phyloP scores from a whole-genome alignment of 53 echinoderm and acorn worm species.

The Pentamera pediparva region DNA sequence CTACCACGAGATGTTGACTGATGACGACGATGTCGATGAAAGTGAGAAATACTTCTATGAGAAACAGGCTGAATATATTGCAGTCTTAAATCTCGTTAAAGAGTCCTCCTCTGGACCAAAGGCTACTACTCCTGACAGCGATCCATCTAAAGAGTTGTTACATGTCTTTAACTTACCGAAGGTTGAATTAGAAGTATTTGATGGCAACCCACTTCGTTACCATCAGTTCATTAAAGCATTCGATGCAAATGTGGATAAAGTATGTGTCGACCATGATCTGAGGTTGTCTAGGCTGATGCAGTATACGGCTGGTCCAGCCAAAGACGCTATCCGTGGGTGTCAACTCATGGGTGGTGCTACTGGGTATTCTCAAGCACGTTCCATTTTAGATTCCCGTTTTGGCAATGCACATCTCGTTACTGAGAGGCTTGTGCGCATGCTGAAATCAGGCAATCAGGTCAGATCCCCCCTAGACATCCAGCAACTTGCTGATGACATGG shows the following conservation, averaged over 20 bases:
- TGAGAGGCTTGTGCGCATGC: conserved; percentile 8
- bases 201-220: conserved; percentile 40
- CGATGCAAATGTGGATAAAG: conserved; percentile 42
- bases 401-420: conserved; percentile 39
- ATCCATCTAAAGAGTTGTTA: conserved; percentile 29
- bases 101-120: not conserved
- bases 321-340: conserved; percentile 42
- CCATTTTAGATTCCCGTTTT: conserved; percentile 28
- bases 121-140: not conserved
- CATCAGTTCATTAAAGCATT: conserved; percentile 40
- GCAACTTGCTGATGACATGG: conserved; percentile 44
- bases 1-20: conserved; percentile 32
- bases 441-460: conserved; percentile 33
- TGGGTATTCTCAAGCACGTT: conserved; percentile 25
- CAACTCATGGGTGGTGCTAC: conserved; percentile 24
- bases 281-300: conserved; percentile 39
- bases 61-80: conserved; percentile 16
- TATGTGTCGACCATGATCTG: conserved; percentile 35
- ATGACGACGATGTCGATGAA: conserved; percentile 19
- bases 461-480: conserved; percentile 22
- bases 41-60: conserved; percentile 36
- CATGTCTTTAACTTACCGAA: conserved; percentile 36
- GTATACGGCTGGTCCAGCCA: conserved; percentile 33
- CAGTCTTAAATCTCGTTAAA: conserved; percentile 8
- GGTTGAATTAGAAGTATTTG: conserved; percentile 37